Evolutionary conservation across 2,113 vertebrate genomes (phyloP), one percentile per base, ranked within the genome.

Genomic region (Pterocles orientalis): DNA sequence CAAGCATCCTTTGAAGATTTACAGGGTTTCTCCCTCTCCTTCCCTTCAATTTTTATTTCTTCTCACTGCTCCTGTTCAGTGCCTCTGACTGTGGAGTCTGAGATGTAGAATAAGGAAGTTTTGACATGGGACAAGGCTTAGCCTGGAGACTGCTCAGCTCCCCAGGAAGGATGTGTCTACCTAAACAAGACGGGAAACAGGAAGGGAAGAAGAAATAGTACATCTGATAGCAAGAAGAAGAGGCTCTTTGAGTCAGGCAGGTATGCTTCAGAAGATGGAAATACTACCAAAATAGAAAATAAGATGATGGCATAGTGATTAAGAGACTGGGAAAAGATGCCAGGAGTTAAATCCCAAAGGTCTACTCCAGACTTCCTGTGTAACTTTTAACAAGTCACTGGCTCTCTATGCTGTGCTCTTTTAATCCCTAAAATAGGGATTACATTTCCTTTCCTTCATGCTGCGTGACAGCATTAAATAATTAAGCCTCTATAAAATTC

Each of bases 151-250:
- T 91, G 69, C 88, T 86, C 61, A 71, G 77, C 86, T 95, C 61
- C 83, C 69, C 95, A 91, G 91, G 94, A 87, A 97, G 96, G 94
- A 95, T 95, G 73, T 60, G 84, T 84, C 93, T 95, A 86, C 91
- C 95, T 89, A 97, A 97, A 95, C 91, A 96, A 93, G 66, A 94
- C 60, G 57, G 86, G 88, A 88, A 96, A 57, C 48, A 45, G 96
- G 95, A 95, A 96, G 93, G 84, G 87, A 95, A 94, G 91, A 91
- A 97, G 86, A 91, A 97, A 60, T 60, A 64, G 77, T 60, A 47
- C 70, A 84, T 95, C 91, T 92, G 86, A 82, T 69, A 86, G 86
- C 57, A 20, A 83, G 78, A 61, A 79, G 75, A 69, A 64, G 53
- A 69, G 81, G 20, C 47, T 71, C 68, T 39, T 41, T 36, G 56